Conservation (phyloP, 1,140 invertebrate species). For the Nasonia longicornis region DNA sequence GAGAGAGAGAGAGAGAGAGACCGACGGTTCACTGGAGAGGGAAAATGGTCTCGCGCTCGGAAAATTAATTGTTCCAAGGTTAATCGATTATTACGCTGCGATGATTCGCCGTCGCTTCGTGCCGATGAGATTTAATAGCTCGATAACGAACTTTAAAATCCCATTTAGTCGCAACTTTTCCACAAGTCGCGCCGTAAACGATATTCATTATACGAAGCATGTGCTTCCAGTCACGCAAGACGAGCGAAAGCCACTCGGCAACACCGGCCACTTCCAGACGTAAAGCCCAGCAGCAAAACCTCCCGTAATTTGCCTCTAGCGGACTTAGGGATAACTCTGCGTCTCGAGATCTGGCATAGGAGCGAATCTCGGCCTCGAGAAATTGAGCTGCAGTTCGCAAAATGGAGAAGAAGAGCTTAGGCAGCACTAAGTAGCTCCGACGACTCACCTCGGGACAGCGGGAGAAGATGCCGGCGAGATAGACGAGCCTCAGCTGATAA, state of each 20-base stretch:
- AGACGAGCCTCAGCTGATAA: neutral
- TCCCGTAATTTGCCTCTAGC: neutral
- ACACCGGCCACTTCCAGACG: no score
- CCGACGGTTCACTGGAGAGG: neutral
- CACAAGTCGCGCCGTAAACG: no score
- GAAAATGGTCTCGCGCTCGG: neutral
- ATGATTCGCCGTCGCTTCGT: neutral
- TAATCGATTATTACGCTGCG: conserved; percentile 1
- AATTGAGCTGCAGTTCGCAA: neutral
- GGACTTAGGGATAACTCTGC: neutral
- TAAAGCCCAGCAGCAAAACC: no score
- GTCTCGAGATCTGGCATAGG: no score
- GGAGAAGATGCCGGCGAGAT: neutral
- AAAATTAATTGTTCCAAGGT: neutral
- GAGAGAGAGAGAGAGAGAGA: neutral
- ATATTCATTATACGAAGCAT: no score
- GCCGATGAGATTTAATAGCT: neutral
- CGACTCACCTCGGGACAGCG: neutral
- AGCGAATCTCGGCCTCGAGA: neutral
- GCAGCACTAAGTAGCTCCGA: neutral
- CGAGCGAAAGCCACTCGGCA: no score
- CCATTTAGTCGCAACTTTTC: neutral
- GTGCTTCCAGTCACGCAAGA: no score
- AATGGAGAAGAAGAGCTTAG: neutral
- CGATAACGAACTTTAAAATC: neutral